Percentiles rank a stretch among this genome's conserved stretches.
Evolutionary conservation across 2,797 vertebrate genomes (phyloP).

Genomic region (Sparidentex hasta): DNA sequence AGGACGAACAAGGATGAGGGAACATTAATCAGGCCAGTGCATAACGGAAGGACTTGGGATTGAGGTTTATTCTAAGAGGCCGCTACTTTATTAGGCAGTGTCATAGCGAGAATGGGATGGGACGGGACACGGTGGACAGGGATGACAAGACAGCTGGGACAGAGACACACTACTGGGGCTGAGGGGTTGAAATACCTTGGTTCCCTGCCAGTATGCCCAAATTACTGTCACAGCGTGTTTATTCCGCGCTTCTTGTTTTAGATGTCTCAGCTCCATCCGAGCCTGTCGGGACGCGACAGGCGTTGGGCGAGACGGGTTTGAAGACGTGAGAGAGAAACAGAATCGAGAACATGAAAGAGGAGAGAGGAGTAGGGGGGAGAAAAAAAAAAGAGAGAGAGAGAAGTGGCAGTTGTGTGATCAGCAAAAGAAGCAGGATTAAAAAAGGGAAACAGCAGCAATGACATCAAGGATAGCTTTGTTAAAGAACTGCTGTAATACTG

Average conservation of each 20-base stretch:
- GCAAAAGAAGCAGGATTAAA: conserved; percentile 62
- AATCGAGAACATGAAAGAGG: conserved; percentile 35
- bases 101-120: conserved; percentile 29
- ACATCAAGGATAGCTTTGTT: conserved; percentile 50
- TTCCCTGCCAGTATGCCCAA: conserved; percentile 99
- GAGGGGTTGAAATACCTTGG: conserved; percentile 91
- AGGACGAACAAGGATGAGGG: conserved; percentile 12
- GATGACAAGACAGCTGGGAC: conserved; percentile 69
- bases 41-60: conserved; percentile 50
- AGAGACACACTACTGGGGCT: conserved; percentile 62
- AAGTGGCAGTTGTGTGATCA: conserved; percentile 69
- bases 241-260: conserved; percentile 96
- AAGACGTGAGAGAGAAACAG: conserved; percentile 45
- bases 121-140: conserved; percentile 47
- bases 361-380: conserved; percentile 29
- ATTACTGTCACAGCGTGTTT: conserved; percentile 98
- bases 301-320: conserved; percentile 58
- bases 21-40: conserved; percentile 25
- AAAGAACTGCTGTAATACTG: conserved; percentile 46
- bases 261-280: conserved; percentile 95
- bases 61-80: conserved; percentile 24
- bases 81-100: conserved; percentile 38
- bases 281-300: conserved; percentile 88
- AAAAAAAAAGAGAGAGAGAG: not conserved
- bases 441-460: conserved; percentile 61